Evolutionary conservation across 2,113 vertebrate species (phyloP), one percentile per base, ranked within the genome.

Genomic region (Nanorana parkeri): DNA sequence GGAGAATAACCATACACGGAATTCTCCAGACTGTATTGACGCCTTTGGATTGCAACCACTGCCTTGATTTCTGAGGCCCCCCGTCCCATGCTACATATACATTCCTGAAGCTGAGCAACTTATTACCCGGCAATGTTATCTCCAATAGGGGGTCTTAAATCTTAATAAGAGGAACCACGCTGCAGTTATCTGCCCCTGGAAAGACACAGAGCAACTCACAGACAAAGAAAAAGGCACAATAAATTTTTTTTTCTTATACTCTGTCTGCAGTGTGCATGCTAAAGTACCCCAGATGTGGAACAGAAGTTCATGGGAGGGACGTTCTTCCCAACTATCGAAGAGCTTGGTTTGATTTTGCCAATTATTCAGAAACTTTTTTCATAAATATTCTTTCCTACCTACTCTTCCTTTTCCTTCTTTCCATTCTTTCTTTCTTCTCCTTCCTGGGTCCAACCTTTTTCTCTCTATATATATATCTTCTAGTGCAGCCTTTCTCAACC

Each of bases 141-240:
- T 52, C 60, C 77, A 79, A 60, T 60, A 60, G 77, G 77, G 77
- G 77, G 68, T 79, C 66, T 26, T 68, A 68, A 79, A 79, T 79
- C 65, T 79, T 66, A 68, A 56, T 58, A 66, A 55, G 52, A 68
- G n/a, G 28, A 26, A 23, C 17, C 0, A n/a, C 20, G 7, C 19
- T 19, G 66, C 64, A 26, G 54, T 24, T 68, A 69, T 79, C 77
- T 52, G 77, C 64, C 77, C 36, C 2, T 23, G 56, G 51, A 66
- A 66, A 61, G 54, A 66, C 52, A 24, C 64, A 21, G 4, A 52
- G 77, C 19, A 78, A 56, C 36, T 65, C 16, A 4, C 23, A 77
- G 64, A 24, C 64, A 41, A 65, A 68, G 68, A 51, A 78, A 65
- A 68, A 78, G 64, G 77, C 36, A 23, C 52, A 67, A 68, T 78